These are phyloP conservation scores for Molossus molossus DNA, from an alignment of 2,797 vertebrate genomes.

Conservation along the genomic window DNA sequence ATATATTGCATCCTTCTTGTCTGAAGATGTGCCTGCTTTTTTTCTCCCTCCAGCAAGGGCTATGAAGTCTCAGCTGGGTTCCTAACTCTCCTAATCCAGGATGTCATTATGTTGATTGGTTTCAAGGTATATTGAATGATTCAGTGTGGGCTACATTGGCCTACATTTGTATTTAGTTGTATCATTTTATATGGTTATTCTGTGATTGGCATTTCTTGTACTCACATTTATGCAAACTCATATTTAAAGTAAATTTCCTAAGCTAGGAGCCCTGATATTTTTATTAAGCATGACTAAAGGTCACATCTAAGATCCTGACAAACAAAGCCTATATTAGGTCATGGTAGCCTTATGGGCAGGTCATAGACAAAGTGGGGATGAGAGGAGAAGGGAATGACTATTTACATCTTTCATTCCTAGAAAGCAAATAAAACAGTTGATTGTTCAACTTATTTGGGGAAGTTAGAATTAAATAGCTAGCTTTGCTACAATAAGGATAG, in stretches of 20 bases:
- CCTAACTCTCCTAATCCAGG: constrained; percentile 28
- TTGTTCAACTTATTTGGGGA: constrained; percentile 30
- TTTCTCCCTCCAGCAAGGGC: neutral
- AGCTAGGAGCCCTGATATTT: neutral
- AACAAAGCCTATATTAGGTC: neutral
- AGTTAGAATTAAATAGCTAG: constrained; percentile 6
- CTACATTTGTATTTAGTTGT: constrained; percentile 1
- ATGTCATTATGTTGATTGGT: constrained; percentile 24
- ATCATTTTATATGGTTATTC: constrained; percentile 60
- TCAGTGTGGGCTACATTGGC: neutral
- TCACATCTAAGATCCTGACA: neutral
- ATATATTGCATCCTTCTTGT: neutral
- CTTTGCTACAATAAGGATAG: neutral
- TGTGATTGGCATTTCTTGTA: neutral
- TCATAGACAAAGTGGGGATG: neutral
- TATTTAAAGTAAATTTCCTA: constrained; percentile 45
- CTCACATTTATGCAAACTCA: constrained; percentile 34
- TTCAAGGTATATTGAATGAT: constrained; percentile 27
- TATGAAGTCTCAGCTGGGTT: neutral
- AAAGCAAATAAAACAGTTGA: constrained; percentile 35
- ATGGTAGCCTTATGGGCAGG: neutral
- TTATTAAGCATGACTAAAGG: constrained; percentile 54
- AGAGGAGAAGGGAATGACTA: neutral
- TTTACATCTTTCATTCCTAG: constrained; percentile 37
- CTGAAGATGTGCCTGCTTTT: constrained; percentile 30